These are phyloP conservation scores for Drosophila melanocephala DNA, from an alignment of 2,888 invertebrate species.

Conservation along the genomic window DNA sequence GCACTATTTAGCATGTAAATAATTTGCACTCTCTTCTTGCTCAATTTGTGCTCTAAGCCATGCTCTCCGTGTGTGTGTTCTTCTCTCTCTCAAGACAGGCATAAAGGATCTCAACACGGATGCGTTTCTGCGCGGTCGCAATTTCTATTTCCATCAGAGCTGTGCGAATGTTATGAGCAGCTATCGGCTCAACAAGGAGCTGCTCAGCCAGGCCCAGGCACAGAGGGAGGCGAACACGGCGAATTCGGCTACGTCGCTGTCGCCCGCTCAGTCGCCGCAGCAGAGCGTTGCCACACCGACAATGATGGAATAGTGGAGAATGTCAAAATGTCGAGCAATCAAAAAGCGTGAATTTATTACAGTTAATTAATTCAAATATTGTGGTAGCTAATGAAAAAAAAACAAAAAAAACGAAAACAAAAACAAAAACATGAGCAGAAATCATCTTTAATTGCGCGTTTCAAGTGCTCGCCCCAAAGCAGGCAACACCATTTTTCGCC, in stretches of 20 bases:
- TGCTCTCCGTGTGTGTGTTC: conserved; percentile 34
- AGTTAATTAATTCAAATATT: conserved; percentile 72
- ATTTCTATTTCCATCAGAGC: conserved; percentile 85
- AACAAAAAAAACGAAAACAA: conserved; percentile 3
- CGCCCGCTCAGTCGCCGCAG: conserved; percentile 77
- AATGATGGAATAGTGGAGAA: conserved; percentile 59
- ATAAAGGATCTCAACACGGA: conserved; percentile 85
- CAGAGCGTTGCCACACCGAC: conserved; percentile 64
- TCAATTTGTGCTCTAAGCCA: conserved; percentile 29
- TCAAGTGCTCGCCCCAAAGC: conserved; percentile 36
- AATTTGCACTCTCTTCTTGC: conserved; percentile 4
- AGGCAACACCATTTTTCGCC: conserved; percentile 31
- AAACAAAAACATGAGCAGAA: conserved; percentile 22
- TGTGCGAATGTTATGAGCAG: conserved; percentile 85
- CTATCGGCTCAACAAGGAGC: conserved; percentile 83
- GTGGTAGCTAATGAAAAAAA: conserved; percentile 68
- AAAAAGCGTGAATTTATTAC: conserved; percentile 77
- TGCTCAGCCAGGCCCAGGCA: conserved; percentile 80
- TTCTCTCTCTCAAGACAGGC: conserved; percentile 83
- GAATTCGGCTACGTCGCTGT: conserved; percentile 67
- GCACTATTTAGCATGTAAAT: conserved; percentile 41
- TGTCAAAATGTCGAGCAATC: conserved; percentile 55
- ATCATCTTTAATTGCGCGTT: conserved; percentile 49
- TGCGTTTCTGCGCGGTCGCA: conserved; percentile 84
- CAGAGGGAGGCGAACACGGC: conserved; percentile 55